Base-by-base conservation (phyloP, 2,113 vertebrate species). In the Brachyistius frenatus region DNA sequence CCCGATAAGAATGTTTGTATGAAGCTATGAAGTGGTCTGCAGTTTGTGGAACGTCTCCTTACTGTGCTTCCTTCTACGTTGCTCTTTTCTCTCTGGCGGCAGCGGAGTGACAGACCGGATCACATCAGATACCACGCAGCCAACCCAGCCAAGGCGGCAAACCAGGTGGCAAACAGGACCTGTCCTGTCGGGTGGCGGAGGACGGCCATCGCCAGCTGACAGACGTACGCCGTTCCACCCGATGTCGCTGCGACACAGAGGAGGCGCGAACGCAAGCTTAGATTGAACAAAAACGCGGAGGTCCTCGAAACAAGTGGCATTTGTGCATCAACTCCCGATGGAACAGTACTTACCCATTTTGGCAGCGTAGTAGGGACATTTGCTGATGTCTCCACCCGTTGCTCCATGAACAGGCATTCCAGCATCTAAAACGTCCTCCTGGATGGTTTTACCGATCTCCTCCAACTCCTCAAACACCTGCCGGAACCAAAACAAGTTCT, bases 401-500 rank as follows among this genome's bases (percentile, higher is more conserved):
- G 94, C 95, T 0, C 95, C 95, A 0, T 99, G 97, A 83, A 92
- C 61, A 0, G 95, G 92, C 72, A 95, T 32, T 0, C 92, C 94
- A 4, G 93, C 95, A 0, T 96, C 96, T 36, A 94, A 84, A 46
- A 92, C 90, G 5, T 95, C 96, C 57, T 95, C 96, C 44, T 93
- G 49, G 80, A 98, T 91, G 0, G 89, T 91, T 86, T 94, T 94
- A 10, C 96, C 95, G 0, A 95, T 89, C 90, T 96, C 93, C 73
- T 98, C 98, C 91, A 99, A 87, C 86, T 99, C 98, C 16, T 94
- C 93, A 53, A 99, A 99, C 14, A 99, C 95, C 98, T 99, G 90
- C 9, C 56, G 78, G 5, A n/a, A 73, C 13, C 14, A 65, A 3
- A 14, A 53, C 23, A 23, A 64, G 16, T 7, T 37, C 36, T 56